These are phyloP conservation scores for Philopedon plagiatum DNA, from an alignment of 2,888 invertebrate species.

Conservation along the genomic window DNA sequence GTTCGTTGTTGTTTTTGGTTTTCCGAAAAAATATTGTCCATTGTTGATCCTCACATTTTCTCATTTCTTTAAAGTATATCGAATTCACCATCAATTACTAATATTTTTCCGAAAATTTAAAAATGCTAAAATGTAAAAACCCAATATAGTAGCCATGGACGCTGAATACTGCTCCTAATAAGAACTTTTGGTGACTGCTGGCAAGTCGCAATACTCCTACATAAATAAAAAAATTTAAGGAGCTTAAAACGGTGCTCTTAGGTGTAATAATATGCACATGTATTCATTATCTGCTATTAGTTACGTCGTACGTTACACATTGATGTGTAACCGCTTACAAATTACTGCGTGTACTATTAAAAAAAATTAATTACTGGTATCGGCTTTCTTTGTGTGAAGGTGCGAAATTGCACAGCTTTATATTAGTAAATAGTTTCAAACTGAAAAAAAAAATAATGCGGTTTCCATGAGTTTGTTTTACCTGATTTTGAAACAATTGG, in stretches of 20 bases:
- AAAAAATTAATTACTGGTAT: constrained; percentile 47
- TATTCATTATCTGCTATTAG: constrained; percentile 63
- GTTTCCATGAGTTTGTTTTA: background rate
- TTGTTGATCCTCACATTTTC: no score
- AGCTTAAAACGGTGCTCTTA: constrained; percentile 40
- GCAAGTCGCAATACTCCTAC: background rate
- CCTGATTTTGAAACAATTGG: no score
- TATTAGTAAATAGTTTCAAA: background rate
- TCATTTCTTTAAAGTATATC: no score
- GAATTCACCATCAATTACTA: no score
- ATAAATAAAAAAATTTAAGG: constrained; percentile 4
- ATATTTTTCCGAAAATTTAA: no score
- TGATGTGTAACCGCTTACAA: constrained; percentile 56
- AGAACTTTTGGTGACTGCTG: constrained; percentile 39
- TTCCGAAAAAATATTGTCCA: no score
- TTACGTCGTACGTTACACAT: constrained; percentile 59
- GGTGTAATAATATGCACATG: constrained; percentile 56
- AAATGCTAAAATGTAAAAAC: no score
- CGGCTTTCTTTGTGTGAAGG: constrained; percentile 40
- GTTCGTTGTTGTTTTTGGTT: no score
- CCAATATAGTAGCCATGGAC: no score
- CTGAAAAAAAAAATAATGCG: background rate
- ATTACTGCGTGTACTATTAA: constrained; percentile 45
- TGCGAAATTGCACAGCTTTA: constrained; percentile 24
- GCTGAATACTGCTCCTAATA: no score